Conservation (phyloP, 1,140 invertebrate species). For the Saccostrea echinata region DNA sequence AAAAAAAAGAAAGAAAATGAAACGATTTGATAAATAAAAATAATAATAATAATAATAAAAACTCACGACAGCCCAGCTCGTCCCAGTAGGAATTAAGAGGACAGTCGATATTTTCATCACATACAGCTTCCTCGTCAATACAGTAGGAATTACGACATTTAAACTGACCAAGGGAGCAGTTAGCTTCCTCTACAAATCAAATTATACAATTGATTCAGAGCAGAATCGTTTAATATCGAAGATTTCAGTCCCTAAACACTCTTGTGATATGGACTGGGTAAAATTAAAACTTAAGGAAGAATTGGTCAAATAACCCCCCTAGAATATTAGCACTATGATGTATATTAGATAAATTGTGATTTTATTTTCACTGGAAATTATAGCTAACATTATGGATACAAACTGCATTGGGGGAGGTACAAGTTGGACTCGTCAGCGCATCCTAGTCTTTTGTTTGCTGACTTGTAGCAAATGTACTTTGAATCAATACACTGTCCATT, state of each 20-base stretch:
- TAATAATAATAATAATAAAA: too few relatives aligned
- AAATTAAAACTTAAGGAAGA: neutral
- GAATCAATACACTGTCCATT: conserved; percentile 76
- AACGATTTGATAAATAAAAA: too few relatives aligned
- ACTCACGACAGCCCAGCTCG: conserved; percentile 69
- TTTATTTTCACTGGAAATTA: neutral
- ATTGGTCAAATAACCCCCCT: too few relatives aligned
- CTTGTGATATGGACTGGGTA: neutral
- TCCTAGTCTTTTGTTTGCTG: conserved; percentile 64
- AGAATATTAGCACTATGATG: too few relatives aligned
- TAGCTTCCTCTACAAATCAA: conserved; percentile 63
- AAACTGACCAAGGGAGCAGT: conserved; percentile 71
- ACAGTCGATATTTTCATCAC: conserved; percentile 80
- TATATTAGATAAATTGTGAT: too few relatives aligned
- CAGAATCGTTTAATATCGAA: neutral
- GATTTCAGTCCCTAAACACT: neutral
- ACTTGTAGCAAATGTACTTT: conserved; percentile 70
- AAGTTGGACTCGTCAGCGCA: conserved; percentile 81
- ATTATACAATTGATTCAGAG: neutral
- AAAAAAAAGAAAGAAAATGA: too few relatives aligned
- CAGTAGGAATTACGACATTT: conserved; percentile 79
- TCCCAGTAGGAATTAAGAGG: conserved; percentile 67
- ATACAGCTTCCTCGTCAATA: conserved; percentile 74
- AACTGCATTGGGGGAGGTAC: neutral
- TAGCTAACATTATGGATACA: neutral